Conservation (phyloP, 2,888 invertebrate species). For the Pseudolycoriella hygida region DNA sequence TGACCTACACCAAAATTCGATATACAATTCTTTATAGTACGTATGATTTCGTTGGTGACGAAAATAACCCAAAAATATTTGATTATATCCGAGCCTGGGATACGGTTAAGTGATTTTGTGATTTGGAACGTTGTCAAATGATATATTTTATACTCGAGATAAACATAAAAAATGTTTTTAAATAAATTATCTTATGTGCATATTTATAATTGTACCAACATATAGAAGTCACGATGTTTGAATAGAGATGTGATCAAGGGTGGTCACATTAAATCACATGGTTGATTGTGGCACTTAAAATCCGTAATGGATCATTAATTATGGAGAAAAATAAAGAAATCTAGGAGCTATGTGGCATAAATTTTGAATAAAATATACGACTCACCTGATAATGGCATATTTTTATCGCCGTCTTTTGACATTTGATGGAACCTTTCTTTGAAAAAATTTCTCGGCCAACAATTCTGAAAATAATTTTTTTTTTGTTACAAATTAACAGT, state of each 20-base stretch:
- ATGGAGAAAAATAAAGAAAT: too few relatives aligned
- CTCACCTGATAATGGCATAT: conserved; percentile 24
- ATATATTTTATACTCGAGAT: neutral
- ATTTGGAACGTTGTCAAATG: conserved; percentile 7
- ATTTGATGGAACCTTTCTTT: conserved; percentile 25
- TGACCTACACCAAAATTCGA: neutral
- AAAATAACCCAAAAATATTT: conserved; percentile 2
- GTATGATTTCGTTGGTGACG: neutral
- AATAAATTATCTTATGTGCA: too few relatives aligned
- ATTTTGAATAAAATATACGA: too few relatives aligned
- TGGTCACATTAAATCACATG: too few relatives aligned
- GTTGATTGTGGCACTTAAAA: too few relatives aligned
- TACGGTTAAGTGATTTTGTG: conserved; percentile 4
- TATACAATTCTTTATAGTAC: neutral
- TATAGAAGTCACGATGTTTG: too few relatives aligned
- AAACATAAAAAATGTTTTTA: too few relatives aligned
- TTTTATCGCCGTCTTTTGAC: conserved; percentile 22
- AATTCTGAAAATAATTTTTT: conserved; percentile 17
- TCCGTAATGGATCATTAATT: too few relatives aligned
- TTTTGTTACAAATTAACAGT: too few relatives aligned
- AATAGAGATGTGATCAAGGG: too few relatives aligned
- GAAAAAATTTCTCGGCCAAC: conserved; percentile 27
- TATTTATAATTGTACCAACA: too few relatives aligned
- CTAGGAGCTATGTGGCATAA: too few relatives aligned
- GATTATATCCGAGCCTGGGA: conserved; percentile 5